A percentile compares a stretch with the other conserved stretches of the same genome.
Conservation (phyloP, 2,888 invertebrate genomes). For the Tachina fera region DNA sequence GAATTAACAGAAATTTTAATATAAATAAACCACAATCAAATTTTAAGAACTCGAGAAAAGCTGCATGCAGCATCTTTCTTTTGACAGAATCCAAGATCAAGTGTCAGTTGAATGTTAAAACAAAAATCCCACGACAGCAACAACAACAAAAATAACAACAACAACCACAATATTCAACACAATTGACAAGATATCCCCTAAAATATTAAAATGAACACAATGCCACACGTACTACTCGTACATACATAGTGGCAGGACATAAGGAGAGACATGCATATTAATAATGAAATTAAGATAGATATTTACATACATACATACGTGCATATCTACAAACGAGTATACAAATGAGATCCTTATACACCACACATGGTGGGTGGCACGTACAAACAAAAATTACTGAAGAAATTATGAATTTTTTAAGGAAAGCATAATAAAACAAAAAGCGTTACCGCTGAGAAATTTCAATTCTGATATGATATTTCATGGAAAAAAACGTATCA, state of each 20-base stretch:
- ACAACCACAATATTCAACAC: conserved; percentile 38
- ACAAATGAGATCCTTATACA: too few relatives aligned
- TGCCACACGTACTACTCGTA: conserved; percentile 16
- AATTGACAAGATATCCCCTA: conserved; percentile 42
- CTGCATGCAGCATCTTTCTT: conserved; percentile 80
- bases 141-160: too few relatives aligned
- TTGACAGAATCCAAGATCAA: conserved; percentile 81
- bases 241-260: conserved; percentile 3
- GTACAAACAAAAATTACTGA: too few relatives aligned
- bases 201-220: conserved; percentile 41
- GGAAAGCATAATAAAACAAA: too few relatives aligned
- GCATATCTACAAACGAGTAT: too few relatives aligned
- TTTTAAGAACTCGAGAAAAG: conserved; percentile 62
- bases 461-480: too few relatives aligned
- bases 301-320: too few relatives aligned
- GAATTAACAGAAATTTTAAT: conserved; percentile 61
- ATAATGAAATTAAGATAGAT: conserved; percentile 19
- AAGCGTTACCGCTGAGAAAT: too few relatives aligned
- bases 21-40: conserved; percentile 24
- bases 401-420: too few relatives aligned
- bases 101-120: conserved; percentile 75
- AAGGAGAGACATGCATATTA: conserved; percentile 27
- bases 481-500: too few relatives aligned
- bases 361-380: too few relatives aligned
- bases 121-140: conserved; percentile 64